These are phyloP conservation scores for Daboia siamensis DNA, from an alignment of 2,113 vertebrate genomes.

Conservation along the genomic window DNA sequence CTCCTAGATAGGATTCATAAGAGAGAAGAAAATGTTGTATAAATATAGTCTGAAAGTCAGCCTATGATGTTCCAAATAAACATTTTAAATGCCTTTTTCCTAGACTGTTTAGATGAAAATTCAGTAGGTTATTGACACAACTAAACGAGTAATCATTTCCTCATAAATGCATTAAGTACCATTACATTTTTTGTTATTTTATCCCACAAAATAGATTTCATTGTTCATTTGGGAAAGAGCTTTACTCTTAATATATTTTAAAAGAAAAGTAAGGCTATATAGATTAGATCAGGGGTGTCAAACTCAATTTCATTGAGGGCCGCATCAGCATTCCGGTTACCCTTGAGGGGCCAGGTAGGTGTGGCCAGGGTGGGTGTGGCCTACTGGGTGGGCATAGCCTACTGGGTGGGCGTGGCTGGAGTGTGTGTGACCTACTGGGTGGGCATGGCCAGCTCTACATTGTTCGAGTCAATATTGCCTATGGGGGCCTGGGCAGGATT, in stretches of 20 bases:
- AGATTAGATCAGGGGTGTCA: no score
- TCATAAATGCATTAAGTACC: not conserved
- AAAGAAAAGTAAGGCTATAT: not conserved
- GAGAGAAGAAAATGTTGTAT: not conserved
- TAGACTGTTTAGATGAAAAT: slow-evolving; percentile 7
- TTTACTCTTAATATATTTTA: not conserved
- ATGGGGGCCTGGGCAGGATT: no score
- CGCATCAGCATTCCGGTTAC: no score
- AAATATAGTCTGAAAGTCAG: slow-evolving; percentile 12
- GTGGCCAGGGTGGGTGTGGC: no score
- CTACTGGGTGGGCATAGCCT: no score
- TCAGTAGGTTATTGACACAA: not conserved
- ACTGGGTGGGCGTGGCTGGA: no score
- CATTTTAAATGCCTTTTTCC: slow-evolving; percentile 21
- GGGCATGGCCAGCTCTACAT: no score
- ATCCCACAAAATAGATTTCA: not conserved
- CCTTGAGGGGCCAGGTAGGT: no score
- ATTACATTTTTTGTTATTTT: not conserved
- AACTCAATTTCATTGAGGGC: no score
- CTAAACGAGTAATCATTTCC: not conserved
- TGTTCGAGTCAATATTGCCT: no score
- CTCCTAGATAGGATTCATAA: not conserved
- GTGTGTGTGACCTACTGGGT: no score
- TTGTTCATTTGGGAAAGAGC: not conserved
- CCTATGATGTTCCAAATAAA: slow-evolving; percentile 43